These are phyloP conservation scores for Notarius quadriscutis DNA, from an alignment of 2,113 vertebrate species.

Conservation along the genomic window DNA sequence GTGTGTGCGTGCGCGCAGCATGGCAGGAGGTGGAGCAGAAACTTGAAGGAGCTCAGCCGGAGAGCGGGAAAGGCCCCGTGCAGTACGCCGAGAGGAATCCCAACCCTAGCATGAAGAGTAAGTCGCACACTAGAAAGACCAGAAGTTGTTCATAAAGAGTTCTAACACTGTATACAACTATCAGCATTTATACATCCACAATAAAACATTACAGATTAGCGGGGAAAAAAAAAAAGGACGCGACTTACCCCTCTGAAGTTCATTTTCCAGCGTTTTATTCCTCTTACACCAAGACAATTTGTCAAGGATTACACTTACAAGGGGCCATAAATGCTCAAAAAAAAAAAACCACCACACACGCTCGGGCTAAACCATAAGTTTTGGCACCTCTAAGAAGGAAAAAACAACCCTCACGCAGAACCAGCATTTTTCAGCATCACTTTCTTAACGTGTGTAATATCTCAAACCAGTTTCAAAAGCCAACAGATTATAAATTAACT, in stretches of 20 bases:
- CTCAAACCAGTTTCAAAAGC: not conserved
- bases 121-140: slow-evolving; percentile 50
- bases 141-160: not conserved
- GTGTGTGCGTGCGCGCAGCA: slow-evolving; percentile 67
- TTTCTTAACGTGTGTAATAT: not conserved
- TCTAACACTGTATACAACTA: not conserved
- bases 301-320: not conserved
- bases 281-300: too few relatives aligned
- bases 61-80: slow-evolving; percentile 71
- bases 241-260: too few relatives aligned
- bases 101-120: slow-evolving; percentile 82
- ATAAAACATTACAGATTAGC: not conserved
- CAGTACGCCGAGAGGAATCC: slow-evolving; percentile 88
- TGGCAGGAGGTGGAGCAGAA: slow-evolving; percentile 93
- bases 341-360: not conserved
- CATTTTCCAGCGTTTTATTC: not conserved
- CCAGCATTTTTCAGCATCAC: not conserved
- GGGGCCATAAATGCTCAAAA: not conserved
- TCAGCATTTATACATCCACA: not conserved
- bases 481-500: slow-evolving; percentile 1
- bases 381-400: not conserved
- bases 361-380: not conserved
- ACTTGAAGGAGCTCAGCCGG: slow-evolving; percentile 66
- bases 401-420: too few relatives aligned
- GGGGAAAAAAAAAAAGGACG: not conserved